Evolutionary conservation across 1,140 invertebrate genomes (phyloP).

Genomic region (Brachionus paranguensis): DNA sequence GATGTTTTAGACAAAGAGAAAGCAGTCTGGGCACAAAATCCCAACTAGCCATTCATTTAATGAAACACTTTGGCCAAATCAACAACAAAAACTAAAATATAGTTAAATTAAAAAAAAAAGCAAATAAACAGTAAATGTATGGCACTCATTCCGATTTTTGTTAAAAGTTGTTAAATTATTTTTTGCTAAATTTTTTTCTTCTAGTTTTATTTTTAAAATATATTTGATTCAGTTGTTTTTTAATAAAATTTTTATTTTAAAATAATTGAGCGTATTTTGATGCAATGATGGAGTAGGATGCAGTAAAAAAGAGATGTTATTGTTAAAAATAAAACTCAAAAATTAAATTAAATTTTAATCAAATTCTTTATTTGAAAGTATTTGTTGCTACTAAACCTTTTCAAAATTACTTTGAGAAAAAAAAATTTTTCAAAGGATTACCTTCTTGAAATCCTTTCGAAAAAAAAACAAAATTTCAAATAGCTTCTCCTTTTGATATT

Average conservation of each 20-base stretch:
- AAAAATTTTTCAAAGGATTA: neutral
- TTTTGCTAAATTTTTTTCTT: neutral
- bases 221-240: neutral
- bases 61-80: slow-evolving; percentile 28
- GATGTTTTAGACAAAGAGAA: slow-evolving; percentile 47
- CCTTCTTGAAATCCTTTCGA: neutral
- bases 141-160: neutral
- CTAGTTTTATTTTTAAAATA: neutral
- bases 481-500: neutral
- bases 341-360: neutral
- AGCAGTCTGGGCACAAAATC: slow-evolving; percentile 50
- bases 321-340: neutral
- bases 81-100: neutral
- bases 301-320: too few relatives aligned
- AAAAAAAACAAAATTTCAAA: neutral
- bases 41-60: slow-evolving; percentile 49
- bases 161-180: neutral
- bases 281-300: too few relatives aligned
- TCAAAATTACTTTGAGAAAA: neutral
- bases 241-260: neutral
- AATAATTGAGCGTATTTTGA: too few relatives aligned
- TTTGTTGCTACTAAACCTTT: neutral
- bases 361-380: neutral
- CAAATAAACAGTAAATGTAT: neutral
- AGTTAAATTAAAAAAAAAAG: neutral